Base-by-base conservation (phyloP, 2,888 invertebrate species). In the Hetaerina titia region DNA sequence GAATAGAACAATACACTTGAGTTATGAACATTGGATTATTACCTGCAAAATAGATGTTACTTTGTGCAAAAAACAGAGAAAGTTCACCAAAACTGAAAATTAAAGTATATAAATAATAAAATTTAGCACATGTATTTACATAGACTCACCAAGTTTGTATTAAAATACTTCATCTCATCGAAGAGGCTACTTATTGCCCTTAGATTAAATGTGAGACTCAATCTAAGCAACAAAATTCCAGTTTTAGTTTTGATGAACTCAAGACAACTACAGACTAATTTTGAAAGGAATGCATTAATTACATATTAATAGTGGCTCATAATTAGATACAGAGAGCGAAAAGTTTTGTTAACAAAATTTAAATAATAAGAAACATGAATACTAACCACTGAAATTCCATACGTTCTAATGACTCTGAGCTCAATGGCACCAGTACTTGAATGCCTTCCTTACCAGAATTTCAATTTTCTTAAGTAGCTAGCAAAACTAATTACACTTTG, bases 51-150 rank as follows among this genome's bases (percentile, higher is more conserved):
- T 81, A 31, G 25, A 81, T 81, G 81, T 81, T 31, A 81, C 81
- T 81, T 81, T 81, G 81, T 81, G 81, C 81, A 31, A 81, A 25
- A 81, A 31, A 81, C 81, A 81, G 81, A 81, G n/a, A 31, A 31
- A 81, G 25, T 81, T 81, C 81, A 81, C 25, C 69, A 22, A 31
- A 81, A 15, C 25, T 31, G 25, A 15, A 81, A 31, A 81, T 31
- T 31, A 81, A 81, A 81, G 31, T 31, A 31, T 13, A 81, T 81
- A 81, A 81, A 81, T 81, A 31, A 81, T n/a, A n/a, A n/a, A 31
- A 31, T 25, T 15, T 31, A 81, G 11, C 9, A 69, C 13, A 13
- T 81, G 31, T 81, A 81, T 81, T 81, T 81, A 81, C 81, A 31
- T 15, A 31, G 81, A 31, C n/a, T 81, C 15, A 81, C 13, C 81